Evolutionary conservation across 2,797 vertebrate genomes (phyloP).

Genomic region (Botia kubotai): DNA sequence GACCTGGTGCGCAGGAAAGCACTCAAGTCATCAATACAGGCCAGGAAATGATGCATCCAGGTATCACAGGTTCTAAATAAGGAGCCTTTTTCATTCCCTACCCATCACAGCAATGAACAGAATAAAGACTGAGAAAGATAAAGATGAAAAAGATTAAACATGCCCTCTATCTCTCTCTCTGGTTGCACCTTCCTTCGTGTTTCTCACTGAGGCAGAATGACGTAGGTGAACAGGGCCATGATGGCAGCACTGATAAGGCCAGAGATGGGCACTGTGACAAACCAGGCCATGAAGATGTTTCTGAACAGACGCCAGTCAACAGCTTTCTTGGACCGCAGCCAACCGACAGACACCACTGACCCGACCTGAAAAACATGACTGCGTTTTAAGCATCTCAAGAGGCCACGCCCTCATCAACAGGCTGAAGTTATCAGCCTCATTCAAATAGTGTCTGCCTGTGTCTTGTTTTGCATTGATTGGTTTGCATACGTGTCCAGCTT

Average conservation of each 20-base stretch:
- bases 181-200: constrained; percentile 45
- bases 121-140: constrained; percentile 4
- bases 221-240: constrained; percentile 89
- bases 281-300: constrained; percentile 99
- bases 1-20: constrained; percentile 54
- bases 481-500: constrained; percentile 58
- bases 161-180: constrained; percentile 18
- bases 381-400: background rate
- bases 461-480: constrained; percentile 45
- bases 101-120: background rate
- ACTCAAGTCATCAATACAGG: constrained; percentile 58
- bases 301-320: constrained; percentile 98
- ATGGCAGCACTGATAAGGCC: constrained; percentile 94
- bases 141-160: background rate
- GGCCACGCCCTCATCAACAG: background rate
- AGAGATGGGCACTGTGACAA: constrained; percentile 96
- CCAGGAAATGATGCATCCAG: constrained; percentile 62
- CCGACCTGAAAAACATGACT: constrained; percentile 82
- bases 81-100: constrained; percentile 48
- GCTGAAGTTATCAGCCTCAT: constrained; percentile 45
- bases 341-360: constrained; percentile 95
- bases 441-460: constrained; percentile 49
- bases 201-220: constrained; percentile 66
- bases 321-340: constrained; percentile 93
- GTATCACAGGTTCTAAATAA: constrained; percentile 67